Percentiles rank a stretch among this genome's conserved stretches.
Evolutionary conservation across 2,113 vertebrate species (phyloP).

Genomic region (Oryctolagus cuniculus): mOryCun1.1 NC_091453.1:99335501-99336000

Average conservation of each 20-base stretch:
- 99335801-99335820: constrained; percentile 73
- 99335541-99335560: constrained; percentile 57
- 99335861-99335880: constrained; percentile 11
- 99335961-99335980: neutral
- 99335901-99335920: neutral
- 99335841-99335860: constrained; percentile 54
- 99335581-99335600: neutral
- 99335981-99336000: neutral
- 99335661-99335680: constrained; percentile 46
- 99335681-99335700: constrained; percentile 29
- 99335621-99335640: constrained; percentile 42
- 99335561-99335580: constrained; percentile 14
- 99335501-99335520: neutral
- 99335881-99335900: constrained; percentile 19
- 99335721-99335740: constrained; percentile 49
- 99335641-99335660: constrained; percentile 6
- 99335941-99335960: constrained; percentile 30
- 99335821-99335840: constrained; percentile 75
- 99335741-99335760: constrained; percentile 36
- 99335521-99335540: neutral
- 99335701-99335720: constrained; percentile 17
- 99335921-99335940: constrained; percentile 60
- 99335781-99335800: constrained; percentile 69
- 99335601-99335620: constrained; percentile 62
- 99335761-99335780: constrained; percentile 67